Percentiles rank a stretch among this genome's conserved stretches.
Evolutionary conservation across 2,113 vertebrate genomes (phyloP).

Genomic region (Perca fluviatilis): DNA sequence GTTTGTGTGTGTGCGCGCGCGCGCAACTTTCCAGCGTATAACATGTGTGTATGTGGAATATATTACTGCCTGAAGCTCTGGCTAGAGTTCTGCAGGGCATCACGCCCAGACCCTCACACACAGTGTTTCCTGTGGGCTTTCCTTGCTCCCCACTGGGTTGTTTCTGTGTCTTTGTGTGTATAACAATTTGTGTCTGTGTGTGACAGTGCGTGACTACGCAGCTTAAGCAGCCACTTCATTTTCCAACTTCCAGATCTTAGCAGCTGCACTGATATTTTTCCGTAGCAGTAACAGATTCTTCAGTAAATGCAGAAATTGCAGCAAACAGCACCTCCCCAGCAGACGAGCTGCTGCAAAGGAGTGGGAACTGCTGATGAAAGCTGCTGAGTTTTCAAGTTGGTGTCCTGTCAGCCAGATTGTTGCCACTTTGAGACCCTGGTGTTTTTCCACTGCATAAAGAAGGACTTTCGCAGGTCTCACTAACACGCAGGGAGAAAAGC

Average conservation of each 20-base stretch:
- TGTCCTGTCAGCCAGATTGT: constrained; percentile 13
- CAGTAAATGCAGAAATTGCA: constrained; percentile 46
- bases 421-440: constrained; percentile 37
- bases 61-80: constrained; percentile 31
- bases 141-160: constrained; percentile 43
- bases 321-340: constrained; percentile 33
- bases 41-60: constrained; percentile 12
- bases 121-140: constrained; percentile 70
- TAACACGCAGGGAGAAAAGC: constrained; percentile 19
- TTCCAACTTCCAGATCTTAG: constrained; percentile 49
- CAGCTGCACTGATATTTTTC: constrained; percentile 60
- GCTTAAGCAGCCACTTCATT: constrained; percentile 56
- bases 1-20: not conserved
- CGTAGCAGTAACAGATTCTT: constrained; percentile 41
- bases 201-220: constrained; percentile 45
- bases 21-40: constrained; percentile 9
- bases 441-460: constrained; percentile 27
- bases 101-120: constrained; percentile 65
- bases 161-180: constrained; percentile 45
- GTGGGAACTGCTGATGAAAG: constrained; percentile 55
- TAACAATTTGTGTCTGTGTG: constrained; percentile 39
- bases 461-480: constrained; percentile 15
- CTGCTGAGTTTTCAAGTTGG: constrained; percentile 52
- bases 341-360: constrained; percentile 42
- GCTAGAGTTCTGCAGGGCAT: constrained; percentile 58